A percentile compares a stretch with the other conserved stretches of the same genome.
These are phyloP conservation scores for Melitaea cinxia DNA, from an alignment of 1,140 invertebrate species.

Conservation along the genomic window DNA sequence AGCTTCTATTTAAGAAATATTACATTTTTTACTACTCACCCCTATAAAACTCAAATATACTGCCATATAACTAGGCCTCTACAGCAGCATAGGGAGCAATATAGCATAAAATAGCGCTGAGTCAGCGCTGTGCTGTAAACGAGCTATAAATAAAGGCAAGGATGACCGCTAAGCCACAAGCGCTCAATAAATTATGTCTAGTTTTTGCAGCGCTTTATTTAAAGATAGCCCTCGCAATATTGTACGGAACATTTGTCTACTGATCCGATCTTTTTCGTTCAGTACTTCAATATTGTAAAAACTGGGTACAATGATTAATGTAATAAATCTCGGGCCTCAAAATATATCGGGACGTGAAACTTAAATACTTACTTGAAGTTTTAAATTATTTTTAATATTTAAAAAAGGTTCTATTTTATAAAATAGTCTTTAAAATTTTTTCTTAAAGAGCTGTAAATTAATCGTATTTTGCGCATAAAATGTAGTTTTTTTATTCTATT, in stretches of 20 bases:
- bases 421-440: no score
- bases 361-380: no score
- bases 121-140: slow-evolving; percentile 3
- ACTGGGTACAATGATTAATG: neutral
- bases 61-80: neutral
- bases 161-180: slow-evolving; percentile 10
- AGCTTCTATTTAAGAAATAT: no score
- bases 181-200: slow-evolving; percentile 7
- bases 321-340: neutral
- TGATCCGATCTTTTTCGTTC: neutral
- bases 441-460: no score
- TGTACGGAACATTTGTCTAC: neutral
- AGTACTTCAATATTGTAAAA: neutral
- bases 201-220: slow-evolving; percentile 7
- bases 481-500: no score
- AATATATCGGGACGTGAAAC: neutral
- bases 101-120: slow-evolving; percentile 3
- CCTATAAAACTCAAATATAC: neutral
- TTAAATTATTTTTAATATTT: no score
- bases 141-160: slow-evolving; percentile 6
- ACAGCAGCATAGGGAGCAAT: neutral
- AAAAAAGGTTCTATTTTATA: no score
- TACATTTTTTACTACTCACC: no score
- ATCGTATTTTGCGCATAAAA: no score
- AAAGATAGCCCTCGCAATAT: neutral